Evolutionary conservation across 1,140 invertebrate genomes (phyloP), one percentile per base, ranked within the genome.

Genomic region (Subanguina moxae): DNA sequence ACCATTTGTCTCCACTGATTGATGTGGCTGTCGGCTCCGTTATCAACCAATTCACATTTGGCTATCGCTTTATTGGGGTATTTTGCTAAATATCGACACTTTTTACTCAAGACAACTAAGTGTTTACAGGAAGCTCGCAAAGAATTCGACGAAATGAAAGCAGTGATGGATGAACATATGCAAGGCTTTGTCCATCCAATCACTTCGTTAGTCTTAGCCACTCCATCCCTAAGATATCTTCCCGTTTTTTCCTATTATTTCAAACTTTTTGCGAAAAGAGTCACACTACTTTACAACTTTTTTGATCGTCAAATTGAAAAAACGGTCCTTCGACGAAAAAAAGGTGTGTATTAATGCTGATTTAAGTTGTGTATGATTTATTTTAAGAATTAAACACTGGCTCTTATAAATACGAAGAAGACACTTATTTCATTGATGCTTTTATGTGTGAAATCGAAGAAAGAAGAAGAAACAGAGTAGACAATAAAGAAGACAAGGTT

Each of bases 1-100:
- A 32, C 52, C 65, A 30, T 73, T 57, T 28, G 42, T 23, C 45
- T 42, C 15, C 43, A 61, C 21, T 69, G 27, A 65, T 71, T 32
- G 71, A 73, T 64, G 25, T 73, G n/a, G 43, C 69, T 23, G 63
- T 73, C 27, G 71, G 71, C 17, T 73, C 71, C 23, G 61, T 73
- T 28, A 73, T 73, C 23, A 73, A 66, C 46, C 58, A 62, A n/a
- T 30, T 72, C 5, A 13, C 73, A 17, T 74, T 73, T 58, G 71
- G 71, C 1, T 68, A 62, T 21, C 32, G 72, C 11, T 73, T 73
- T 62, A 52, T 52, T 52, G 48, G 71, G 48, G 28, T 30, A 57
- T 3, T 62, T 57, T 42, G 42, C 19, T 48, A 7, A n/a, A 8
- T 15, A 52, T 19, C 48, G 3, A 52, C 3, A 52, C 23, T 52